Base-by-base conservation (phyloP, 1,140 invertebrate genomes). In the Zaprionus nigranus region DNA sequence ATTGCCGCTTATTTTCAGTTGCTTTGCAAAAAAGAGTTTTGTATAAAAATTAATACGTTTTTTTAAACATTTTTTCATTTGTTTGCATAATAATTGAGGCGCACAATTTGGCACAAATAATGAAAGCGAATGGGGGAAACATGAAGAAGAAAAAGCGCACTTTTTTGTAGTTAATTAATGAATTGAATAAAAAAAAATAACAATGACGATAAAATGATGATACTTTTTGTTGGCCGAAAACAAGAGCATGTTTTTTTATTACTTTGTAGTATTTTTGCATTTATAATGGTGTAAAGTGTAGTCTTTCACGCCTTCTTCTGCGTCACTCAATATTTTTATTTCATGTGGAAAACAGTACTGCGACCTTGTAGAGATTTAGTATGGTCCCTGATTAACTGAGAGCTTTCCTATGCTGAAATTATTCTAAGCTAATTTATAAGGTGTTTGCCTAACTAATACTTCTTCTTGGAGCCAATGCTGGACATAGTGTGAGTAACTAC, bases 111-210 rank as follows among this genome's bases (percentile, higher is more conserved):
- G 28, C 61, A 72, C 74, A 66, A 17, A 66, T 38, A 62, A 57
- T 30, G 57, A 85, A 81, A 83, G 62, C 49, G 73, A 73, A 81
- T 77, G 72, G 6, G 30, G 4, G 5, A 6, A 43, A 26, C 6
- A 7, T 30, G 7, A 30, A 51, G n/a, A 49, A 62, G 7, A 34
- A 26, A 59, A 60, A 69, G 2, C 9, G 30, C 30, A 34, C 9
- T 9, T 46, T 46, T 26, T 84, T 84, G 77, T 74, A 84, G 81
- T 83, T 83, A 75, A 84, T 81, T 83, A 81, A 78, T 67, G 77
- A 70, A 80, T 74, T 57, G 57, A 0, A 26, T 0, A 26, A 26
- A 26, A 1, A 26, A 17, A 0, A 17, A 17, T 0, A 17, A 34
- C 22, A 69, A 62, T 61, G 43, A 24, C 30, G 63, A 59, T 22